These are phyloP conservation scores for Diplolepis rosae DNA, from an alignment of 2,888 invertebrate species.

Conservation along the genomic window DNA sequence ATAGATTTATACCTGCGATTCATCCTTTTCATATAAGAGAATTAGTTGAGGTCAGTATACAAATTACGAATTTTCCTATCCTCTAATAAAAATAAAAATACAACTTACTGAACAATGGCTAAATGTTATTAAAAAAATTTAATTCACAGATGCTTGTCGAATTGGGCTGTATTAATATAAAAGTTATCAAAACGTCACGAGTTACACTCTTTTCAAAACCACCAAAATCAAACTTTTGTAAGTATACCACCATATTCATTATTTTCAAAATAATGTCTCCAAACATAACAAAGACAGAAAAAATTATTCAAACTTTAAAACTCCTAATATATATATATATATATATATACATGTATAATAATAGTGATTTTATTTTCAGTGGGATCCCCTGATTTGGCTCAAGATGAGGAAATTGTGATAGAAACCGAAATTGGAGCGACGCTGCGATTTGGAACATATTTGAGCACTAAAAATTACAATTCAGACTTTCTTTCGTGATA, in stretches of 20 bases:
- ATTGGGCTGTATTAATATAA: slow-evolving; percentile 76
- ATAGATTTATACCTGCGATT: slow-evolving; percentile 79
- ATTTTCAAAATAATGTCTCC: background rate
- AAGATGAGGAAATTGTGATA: slow-evolving; percentile 74
- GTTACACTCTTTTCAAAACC: slow-evolving; percentile 74
- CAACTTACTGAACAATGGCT: background rate
- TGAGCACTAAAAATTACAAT: slow-evolving; percentile 77
- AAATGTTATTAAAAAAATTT: slow-evolving; percentile 30
- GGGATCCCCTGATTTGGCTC: slow-evolving; percentile 74
- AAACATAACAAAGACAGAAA: too few species aligned
- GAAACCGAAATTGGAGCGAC: slow-evolving; percentile 75
- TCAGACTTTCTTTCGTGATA: slow-evolving; percentile 73
- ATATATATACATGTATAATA: too few species aligned
- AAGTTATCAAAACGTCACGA: slow-evolving; percentile 65
- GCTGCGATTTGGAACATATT: slow-evolving; percentile 76
- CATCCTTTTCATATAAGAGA: slow-evolving; percentile 80
- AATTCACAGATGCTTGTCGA: slow-evolving; percentile 76
- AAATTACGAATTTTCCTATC: background rate
- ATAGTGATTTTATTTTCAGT: slow-evolving; percentile 53
- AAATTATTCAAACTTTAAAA: too few species aligned
- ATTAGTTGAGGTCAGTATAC: slow-evolving; percentile 77
- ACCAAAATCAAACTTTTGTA: slow-evolving; percentile 67
- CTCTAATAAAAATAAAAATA: background rate
- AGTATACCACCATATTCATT: slow-evolving; percentile 45
- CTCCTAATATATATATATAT: too few species aligned